Percentiles rank a stretch among this genome's conserved stretches.
Evolutionary conservation across 2,888 invertebrate genomes (phyloP).

Genomic region (Chelonus formosanus): DNA sequence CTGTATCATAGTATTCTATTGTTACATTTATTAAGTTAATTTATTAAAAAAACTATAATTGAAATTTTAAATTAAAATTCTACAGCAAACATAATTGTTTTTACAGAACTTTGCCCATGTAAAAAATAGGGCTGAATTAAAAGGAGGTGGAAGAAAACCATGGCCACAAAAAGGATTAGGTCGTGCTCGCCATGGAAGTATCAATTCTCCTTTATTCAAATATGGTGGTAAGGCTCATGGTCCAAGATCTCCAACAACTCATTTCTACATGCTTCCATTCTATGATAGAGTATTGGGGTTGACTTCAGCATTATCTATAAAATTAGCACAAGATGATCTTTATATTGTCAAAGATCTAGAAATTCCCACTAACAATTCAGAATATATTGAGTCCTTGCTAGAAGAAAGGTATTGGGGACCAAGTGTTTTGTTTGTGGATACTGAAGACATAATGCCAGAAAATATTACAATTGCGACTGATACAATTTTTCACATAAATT

Average conservation of each 20-base stretch:
- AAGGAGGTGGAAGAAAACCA: slow-evolving; percentile 91
- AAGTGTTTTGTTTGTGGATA: slow-evolving; percentile 92
- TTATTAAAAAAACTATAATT: too few species aligned
- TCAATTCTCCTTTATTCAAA: slow-evolving; percentile 85
- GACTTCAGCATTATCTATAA: slow-evolving; percentile 84
- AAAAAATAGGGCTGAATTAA: slow-evolving; percentile 83
- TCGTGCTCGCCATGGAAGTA: slow-evolving; percentile 89
- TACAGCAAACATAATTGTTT: slow-evolving; percentile 15
- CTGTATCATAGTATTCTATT: too few species aligned
- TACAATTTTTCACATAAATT: slow-evolving; percentile 81
- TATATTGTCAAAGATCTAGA: slow-evolving; percentile 89
- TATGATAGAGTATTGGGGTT: slow-evolving; percentile 81
- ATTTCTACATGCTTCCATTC: slow-evolving; percentile 94
- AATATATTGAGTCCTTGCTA: slow-evolving; percentile 81
- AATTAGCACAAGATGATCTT: slow-evolving; percentile 94
- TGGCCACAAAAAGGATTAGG: slow-evolving; percentile 98
- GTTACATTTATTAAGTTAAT: too few species aligned
- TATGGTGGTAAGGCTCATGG: slow-evolving; percentile 90
- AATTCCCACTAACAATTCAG: slow-evolving; percentile 82
- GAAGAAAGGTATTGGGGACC: slow-evolving; percentile 94
- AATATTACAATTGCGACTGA: slow-evolving; percentile 88
- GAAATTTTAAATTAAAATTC: too few species aligned
- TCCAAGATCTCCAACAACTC: slow-evolving; percentile 87
- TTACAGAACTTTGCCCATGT: slow-evolving; percentile 76
- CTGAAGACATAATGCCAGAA: slow-evolving; percentile 87